A percentile compares a stretch with the other conserved stretches of the same genome.
Evolutionary conservation across 1,140 invertebrate genomes (phyloP).

Genomic region (Bombyx mandarina): DNA sequence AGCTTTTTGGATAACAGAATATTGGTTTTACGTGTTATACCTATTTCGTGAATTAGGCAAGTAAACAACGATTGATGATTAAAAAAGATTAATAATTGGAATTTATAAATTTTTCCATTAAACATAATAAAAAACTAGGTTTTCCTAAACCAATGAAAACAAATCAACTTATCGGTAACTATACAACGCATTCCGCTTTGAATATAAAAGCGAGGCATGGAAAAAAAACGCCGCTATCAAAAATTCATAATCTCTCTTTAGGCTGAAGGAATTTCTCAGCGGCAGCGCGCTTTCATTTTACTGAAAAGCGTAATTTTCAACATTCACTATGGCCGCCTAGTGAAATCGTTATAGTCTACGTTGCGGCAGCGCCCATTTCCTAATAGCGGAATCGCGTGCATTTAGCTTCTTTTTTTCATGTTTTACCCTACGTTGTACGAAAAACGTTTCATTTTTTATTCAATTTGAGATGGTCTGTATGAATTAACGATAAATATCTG

Average conservation of each 20-base stretch:
- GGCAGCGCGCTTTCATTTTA: constrained; percentile 55
- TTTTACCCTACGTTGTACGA: constrained; percentile 10
- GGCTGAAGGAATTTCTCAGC: constrained; percentile 38
- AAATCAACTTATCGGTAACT: too few species aligned
- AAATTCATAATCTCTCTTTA: constrained; percentile 53
- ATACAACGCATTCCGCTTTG: too few species aligned
- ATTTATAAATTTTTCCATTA: too few species aligned
- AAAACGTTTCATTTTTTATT: constrained; percentile 1
- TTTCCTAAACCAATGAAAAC: too few species aligned
- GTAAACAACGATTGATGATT: too few species aligned
- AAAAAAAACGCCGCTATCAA: constrained; percentile 39
- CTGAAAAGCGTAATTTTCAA: constrained; percentile 66
- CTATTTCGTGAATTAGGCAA: too few species aligned
- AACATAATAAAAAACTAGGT: too few species aligned
- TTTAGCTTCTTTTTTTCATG: constrained; percentile 39
- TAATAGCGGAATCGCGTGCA: constrained; percentile 59
- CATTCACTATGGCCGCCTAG: constrained; percentile 53
- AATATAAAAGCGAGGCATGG: too few species aligned
- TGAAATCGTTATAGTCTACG: constrained; percentile 57
- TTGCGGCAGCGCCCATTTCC: constrained; percentile 52
- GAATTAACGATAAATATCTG: not conserved
- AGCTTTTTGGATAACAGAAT: too few species aligned
- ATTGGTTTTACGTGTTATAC: too few species aligned
- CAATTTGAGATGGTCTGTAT: constrained; percentile 8
- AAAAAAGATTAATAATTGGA: too few species aligned